These are phyloP conservation scores for Palythoa grandiflora DNA, from an alignment of 92 coral and sea anemone species.

Conservation along the genomic window DNA sequence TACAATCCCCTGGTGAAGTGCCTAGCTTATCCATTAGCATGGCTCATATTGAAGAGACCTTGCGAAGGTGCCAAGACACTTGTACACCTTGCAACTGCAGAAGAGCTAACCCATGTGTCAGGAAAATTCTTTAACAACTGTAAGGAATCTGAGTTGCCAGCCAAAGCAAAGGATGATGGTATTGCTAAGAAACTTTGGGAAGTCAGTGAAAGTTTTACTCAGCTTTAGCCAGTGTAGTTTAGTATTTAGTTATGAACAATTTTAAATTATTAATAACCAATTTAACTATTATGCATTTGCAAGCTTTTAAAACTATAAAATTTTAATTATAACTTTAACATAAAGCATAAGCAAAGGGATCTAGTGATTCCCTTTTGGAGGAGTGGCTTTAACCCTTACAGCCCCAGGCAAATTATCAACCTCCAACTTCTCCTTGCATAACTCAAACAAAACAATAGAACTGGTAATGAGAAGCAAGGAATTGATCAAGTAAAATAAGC, in stretches of 20 bases:
- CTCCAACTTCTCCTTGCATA: too few relatives aligned
- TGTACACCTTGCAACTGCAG: conserved; percentile 92
- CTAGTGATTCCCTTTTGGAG: too few relatives aligned
- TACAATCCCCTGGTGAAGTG: conserved; percentile 67
- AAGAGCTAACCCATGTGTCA: conserved; percentile 67
- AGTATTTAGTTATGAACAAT: background rate
- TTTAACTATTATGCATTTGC: too few relatives aligned
- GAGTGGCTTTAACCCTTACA: too few relatives aligned
- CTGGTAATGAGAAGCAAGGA: too few relatives aligned
- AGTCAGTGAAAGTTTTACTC: conserved; percentile 79
- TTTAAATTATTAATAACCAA: too few relatives aligned
- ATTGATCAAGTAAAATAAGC: too few relatives aligned
- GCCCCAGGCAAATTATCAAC: too few relatives aligned
- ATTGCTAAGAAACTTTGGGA: conserved; percentile 96
- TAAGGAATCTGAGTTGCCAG: conserved; percentile 72
- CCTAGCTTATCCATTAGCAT: conserved; percentile 73
- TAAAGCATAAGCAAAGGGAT: too few relatives aligned
- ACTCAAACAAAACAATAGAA: too few relatives aligned
- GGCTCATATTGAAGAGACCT: conserved; percentile 83
- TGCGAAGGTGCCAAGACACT: conserved; percentile 95
- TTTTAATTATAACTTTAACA: too few relatives aligned
- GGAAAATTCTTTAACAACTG: conserved; percentile 87
- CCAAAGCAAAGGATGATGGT: conserved; percentile 89
- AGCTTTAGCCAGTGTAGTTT: background rate
- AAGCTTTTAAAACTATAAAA: too few relatives aligned